These are phyloP conservation scores for Aromia moschata DNA, from an alignment of 2,888 invertebrate genomes.

Conservation along the genomic window DNA sequence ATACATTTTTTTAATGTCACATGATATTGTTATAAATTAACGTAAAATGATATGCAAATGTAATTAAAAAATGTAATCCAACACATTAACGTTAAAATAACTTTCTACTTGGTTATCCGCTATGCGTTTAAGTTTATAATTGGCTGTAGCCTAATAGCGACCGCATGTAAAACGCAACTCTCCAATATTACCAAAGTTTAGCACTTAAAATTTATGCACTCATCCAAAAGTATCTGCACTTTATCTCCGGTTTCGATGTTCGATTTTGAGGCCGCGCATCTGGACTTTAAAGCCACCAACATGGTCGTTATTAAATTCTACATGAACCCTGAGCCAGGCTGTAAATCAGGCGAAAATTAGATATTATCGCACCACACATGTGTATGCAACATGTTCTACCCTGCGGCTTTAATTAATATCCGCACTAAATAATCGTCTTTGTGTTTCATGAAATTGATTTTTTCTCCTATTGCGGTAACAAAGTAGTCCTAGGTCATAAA, in stretches of 20 bases:
- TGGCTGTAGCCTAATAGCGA: neutral
- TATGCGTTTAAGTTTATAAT: constrained; percentile 2
- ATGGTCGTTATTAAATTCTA: constrained; percentile 55
- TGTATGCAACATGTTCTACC: neutral
- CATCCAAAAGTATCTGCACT: constrained; percentile 24
- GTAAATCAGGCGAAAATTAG: constrained; percentile 55
- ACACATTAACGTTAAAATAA: too few relatives aligned
- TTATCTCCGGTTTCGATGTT: constrained; percentile 30
- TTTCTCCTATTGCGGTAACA: too few relatives aligned
- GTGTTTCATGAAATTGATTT: too few relatives aligned
- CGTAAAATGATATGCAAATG: too few relatives aligned
- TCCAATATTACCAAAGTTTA: constrained; percentile 7
- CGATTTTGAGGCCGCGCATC: constrained; percentile 39
- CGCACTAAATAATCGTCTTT: too few relatives aligned
- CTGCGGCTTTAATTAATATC: too few relatives aligned
- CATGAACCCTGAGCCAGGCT: constrained; percentile 48
- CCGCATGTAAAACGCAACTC: neutral
- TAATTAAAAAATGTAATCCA: too few relatives aligned
- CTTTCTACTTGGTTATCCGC: neutral
- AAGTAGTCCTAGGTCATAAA: too few relatives aligned
- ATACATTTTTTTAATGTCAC: too few relatives aligned
- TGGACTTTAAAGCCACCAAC: constrained; percentile 47
- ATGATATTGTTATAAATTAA: too few relatives aligned
- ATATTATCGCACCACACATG: constrained; percentile 47
- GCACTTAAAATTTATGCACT: constrained; percentile 19